These are phyloP conservation scores for Sphaerophoria taeniata DNA, from an alignment of 2,888 invertebrate genomes.

Conservation along the genomic window DNA sequence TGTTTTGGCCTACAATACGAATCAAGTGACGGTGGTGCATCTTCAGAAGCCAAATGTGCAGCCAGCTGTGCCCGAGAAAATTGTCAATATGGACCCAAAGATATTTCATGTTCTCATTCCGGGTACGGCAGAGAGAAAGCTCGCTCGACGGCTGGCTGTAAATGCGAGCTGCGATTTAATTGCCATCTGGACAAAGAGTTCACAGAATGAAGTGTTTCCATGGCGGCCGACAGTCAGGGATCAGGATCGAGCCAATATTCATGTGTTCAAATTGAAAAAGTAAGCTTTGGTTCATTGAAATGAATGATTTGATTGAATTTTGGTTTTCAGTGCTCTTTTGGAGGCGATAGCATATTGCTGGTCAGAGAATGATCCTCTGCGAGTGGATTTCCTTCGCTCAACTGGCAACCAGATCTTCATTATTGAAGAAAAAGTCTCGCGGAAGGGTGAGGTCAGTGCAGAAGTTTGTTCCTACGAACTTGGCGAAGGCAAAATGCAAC, in stretches of 20 bases:
- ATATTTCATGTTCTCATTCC: slow-evolving; percentile 83
- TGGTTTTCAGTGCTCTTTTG: slow-evolving; percentile 85
- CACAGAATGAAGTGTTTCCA: slow-evolving; percentile 94
- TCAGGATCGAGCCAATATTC: slow-evolving; percentile 94
- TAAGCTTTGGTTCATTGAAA: slow-evolving; percentile 78
- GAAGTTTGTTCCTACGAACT: slow-evolving; percentile 88
- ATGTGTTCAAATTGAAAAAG: slow-evolving; percentile 90
- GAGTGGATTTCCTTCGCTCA: slow-evolving; percentile 89
- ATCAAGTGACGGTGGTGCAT: slow-evolving; percentile 87
- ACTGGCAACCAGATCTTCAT: slow-evolving; percentile 89
- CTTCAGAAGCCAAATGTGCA: slow-evolving; percentile 85
- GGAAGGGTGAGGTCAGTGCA: slow-evolving; percentile 88
- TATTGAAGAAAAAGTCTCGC: slow-evolving; percentile 91
- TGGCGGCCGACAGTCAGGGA: slow-evolving; percentile 94
- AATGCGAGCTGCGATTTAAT: slow-evolving; percentile 83
- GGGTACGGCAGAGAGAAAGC: slow-evolving; percentile 80
- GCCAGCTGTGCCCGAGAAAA: slow-evolving; percentile 85
- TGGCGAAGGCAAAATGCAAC: slow-evolving; percentile 84
- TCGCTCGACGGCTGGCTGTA: slow-evolving; percentile 81
- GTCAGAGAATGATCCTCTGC: slow-evolving; percentile 94
- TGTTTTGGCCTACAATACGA: slow-evolving; percentile 88
- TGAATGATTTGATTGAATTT: slow-evolving; percentile 26
- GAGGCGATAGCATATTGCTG: slow-evolving; percentile 91
- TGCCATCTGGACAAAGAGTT: slow-evolving; percentile 93
- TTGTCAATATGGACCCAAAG: slow-evolving; percentile 88